A percentile compares a stretch with the other conserved stretches of the same genome.
phyloP scores from a whole-genome alignment of 2,888 invertebrate genomes.

The Cheilosia scutellata region DNA sequence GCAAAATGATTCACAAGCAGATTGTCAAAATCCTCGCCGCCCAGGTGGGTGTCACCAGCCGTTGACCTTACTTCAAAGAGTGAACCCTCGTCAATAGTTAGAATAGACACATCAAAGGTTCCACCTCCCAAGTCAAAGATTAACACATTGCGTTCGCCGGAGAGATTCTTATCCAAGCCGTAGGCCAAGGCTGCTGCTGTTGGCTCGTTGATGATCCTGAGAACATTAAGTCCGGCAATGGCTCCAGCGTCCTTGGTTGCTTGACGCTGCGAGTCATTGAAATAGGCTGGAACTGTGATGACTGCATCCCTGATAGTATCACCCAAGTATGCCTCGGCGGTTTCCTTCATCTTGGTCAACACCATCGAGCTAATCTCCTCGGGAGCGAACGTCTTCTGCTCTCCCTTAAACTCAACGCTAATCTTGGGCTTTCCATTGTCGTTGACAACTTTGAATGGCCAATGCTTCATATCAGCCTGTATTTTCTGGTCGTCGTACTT shows the following conservation, averaged over 20 bases:
- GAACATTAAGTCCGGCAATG: conserved; percentile 93
- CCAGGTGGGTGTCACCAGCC: conserved; percentile 95
- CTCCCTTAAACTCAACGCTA: conserved; percentile 93
- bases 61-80: conserved; percentile 96
- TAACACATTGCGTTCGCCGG: conserved; percentile 91
- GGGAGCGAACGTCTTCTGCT: conserved; percentile 93
- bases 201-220: conserved; percentile 96
- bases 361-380: conserved; percentile 96
- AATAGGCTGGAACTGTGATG: conserved; percentile 94
- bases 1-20: conserved; percentile 93
- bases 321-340: conserved; percentile 93
- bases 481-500: conserved; percentile 93
- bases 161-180: conserved; percentile 92
- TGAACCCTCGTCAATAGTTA: conserved; percentile 94
- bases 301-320: conserved; percentile 92
- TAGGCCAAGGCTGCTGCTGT: conserved; percentile 95
- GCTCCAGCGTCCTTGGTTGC: conserved; percentile 96
- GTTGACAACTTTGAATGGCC: conserved; percentile 94
- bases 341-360: conserved; percentile 95
- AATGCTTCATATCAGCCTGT: conserved; percentile 95
- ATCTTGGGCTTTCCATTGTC: conserved; percentile 91
- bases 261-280: conserved; percentile 93
- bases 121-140: conserved; percentile 88
- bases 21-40: conserved; percentile 95
- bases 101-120: conserved; percentile 96